phyloP scores from a whole-genome alignment of 2,797 vertebrate species.

The Capromys pilorides region DNA sequence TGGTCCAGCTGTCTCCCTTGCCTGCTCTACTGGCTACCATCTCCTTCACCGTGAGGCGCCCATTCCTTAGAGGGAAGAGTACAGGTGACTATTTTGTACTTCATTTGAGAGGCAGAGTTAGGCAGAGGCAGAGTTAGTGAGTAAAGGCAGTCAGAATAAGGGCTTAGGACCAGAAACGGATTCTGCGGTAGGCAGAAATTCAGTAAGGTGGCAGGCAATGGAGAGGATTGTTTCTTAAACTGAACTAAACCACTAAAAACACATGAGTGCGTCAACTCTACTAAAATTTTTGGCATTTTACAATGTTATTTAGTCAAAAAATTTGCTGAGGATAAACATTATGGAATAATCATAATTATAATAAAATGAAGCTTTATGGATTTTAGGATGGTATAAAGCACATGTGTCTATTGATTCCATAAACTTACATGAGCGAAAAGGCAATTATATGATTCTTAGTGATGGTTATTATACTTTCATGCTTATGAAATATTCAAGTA shows the following conservation, averaged over 20 bases:
- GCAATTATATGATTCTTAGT: neutral
- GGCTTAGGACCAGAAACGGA: neutral
- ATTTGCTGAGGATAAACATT: neutral
- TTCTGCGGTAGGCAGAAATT: neutral
- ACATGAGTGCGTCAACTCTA: neutral
- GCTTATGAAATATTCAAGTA: neutral
- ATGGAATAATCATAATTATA: neutral
- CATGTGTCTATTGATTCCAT: neutral
- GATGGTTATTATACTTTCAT: neutral
- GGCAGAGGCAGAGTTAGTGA: neutral
- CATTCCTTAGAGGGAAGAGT: accelerated
- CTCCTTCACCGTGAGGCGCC: neutral
- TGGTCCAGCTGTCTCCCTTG: neutral
- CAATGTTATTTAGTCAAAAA: neutral
- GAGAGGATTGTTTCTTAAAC: too few species aligned
- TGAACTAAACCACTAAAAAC: neutral
- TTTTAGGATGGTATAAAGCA: neutral
- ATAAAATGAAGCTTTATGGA: neutral
- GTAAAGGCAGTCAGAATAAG: neutral
- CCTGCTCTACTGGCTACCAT: accelerated
- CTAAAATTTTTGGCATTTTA: neutral
- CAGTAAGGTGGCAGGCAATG: too few species aligned
- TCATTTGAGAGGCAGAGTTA: neutral
- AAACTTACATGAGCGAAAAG: neutral
- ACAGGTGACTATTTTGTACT: neutral